Evolutionary conservation across 2,113 vertebrate genomes (phyloP).

Genomic region (Talpa occidentalis): DNA sequence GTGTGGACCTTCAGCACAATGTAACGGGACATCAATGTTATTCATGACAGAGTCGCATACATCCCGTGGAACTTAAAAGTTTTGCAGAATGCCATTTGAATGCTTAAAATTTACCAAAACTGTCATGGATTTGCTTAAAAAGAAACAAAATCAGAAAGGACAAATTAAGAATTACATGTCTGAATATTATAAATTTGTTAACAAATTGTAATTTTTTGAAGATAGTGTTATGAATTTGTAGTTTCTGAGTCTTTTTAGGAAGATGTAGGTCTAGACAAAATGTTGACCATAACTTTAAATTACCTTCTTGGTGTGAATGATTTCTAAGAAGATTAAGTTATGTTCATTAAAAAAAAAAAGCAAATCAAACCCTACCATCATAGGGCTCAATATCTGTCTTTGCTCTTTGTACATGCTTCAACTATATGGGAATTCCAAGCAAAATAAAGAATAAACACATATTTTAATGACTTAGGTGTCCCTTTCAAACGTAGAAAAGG

Average conservation of each 20-base stretch:
- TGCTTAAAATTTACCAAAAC: conserved; percentile 73
- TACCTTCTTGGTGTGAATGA: conserved; percentile 60
- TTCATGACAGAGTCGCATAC: conserved; percentile 66
- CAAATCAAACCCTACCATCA: conserved; percentile 63
- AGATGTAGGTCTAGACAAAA: conserved; percentile 57
- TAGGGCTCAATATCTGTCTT: neutral
- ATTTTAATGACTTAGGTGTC: conserved; percentile 21
- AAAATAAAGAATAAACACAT: conserved; percentile 66
- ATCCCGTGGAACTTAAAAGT: conserved; percentile 66
- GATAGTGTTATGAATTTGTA: conserved; percentile 31
- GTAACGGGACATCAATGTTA: conserved; percentile 59
- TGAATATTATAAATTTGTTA: conserved; percentile 68
- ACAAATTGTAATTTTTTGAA: conserved; percentile 26
- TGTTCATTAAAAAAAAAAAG: conserved; percentile 27
- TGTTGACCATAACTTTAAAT: conserved; percentile 66
- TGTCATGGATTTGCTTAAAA: conserved; percentile 67
- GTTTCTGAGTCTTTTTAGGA: conserved; percentile 44
- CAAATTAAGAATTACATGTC: conserved; percentile 60
- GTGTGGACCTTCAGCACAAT: conserved; percentile 80
- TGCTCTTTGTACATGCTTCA: conserved; percentile 50
- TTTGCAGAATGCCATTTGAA: conserved; percentile 53
- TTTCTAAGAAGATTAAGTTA: conserved; percentile 55
- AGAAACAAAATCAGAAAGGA: conserved; percentile 3
- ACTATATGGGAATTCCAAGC: neutral
- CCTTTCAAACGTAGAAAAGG: conserved; percentile 53